These are phyloP conservation scores for Anas bernieri DNA, from an alignment of 2,797 vertebrate genomes.

Conservation along the genomic window DNA sequence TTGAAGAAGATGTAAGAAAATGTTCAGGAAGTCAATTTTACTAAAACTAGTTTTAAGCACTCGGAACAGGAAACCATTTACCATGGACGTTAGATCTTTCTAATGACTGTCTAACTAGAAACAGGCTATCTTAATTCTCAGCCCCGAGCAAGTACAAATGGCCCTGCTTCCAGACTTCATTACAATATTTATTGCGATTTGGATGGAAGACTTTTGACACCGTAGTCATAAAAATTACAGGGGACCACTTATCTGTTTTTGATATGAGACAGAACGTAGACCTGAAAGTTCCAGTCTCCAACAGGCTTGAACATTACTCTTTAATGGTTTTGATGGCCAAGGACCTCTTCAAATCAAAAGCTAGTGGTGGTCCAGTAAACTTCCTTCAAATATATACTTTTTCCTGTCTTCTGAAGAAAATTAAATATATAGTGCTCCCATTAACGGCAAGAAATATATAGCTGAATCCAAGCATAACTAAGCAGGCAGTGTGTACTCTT, in stretches of 20 bases:
- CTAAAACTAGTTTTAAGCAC: constrained; percentile 96
- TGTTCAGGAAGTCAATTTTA: constrained; percentile 96
- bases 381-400: not conserved
- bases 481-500: not conserved
- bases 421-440: not conserved
- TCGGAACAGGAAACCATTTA: constrained; percentile 98
- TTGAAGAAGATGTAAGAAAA: constrained; percentile 74
- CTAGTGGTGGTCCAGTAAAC: constrained; percentile 28
- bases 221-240: constrained; percentile 92
- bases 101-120: constrained; percentile 99
- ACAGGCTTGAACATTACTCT: constrained; percentile 37
- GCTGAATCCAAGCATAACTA: not conserved
- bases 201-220: constrained; percentile 95
- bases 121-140: constrained; percentile 93
- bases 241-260: constrained; percentile 77
- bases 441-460: not conserved
- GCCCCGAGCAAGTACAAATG: constrained; percentile 92
- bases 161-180: constrained; percentile 91
- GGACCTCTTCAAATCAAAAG: constrained; percentile 60
- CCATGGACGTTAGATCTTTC: constrained; percentile 96
- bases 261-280: constrained; percentile 69
- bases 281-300: constrained; percentile 42
- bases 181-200: constrained; percentile 95
- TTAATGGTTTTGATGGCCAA: constrained; percentile 61
- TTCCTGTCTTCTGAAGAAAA: not conserved